Base-by-base conservation (phyloP, 2,888 invertebrate genomes). In the Nineta flava region DNA sequence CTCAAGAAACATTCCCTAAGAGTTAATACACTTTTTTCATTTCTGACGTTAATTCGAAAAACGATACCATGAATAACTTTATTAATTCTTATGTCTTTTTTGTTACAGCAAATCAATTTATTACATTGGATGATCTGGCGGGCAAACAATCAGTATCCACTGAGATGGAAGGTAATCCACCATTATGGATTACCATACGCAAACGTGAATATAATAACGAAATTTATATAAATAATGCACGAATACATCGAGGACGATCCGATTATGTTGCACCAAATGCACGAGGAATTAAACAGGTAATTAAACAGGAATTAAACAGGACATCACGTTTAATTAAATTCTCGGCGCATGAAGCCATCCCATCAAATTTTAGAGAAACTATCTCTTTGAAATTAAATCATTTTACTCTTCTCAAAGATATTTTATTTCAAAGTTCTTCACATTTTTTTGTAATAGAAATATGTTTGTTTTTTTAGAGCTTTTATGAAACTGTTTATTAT, bases 201-300 rank as follows among this genome's bases (percentile, higher is more conserved):
- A 72, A 74, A 12, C 73, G 73, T 45, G 60, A 65, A 4, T 73
- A 74, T 65, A 78, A 79, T 57, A 77, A 81, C 51, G 86, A 87
- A 56, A 77, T 88, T 58, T 93, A 77, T 67, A 81, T 92, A 53
- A 92, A 92, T 69, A 90, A 92, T 65, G 92, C 91, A 2, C 79
- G 79, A 62, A 76, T 92, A 48, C 70, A 83, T 57, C 73, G 77
- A 52, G 75, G 77, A 45, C 73, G 79, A 52, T 83, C 86, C 17
- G 73, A 79, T 61, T 77, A 77, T 60, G 73, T 76, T 57, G 75
- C 81, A 38, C 70, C 68, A 53, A 75, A 75, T 55, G 73, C 72
- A 52, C 69, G 67, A 48, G 72, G 70, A 61, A 75, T 73, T 59
- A 75, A 72, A 57, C 81, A 82, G 73, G 81, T 81, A 58, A 61